Evolutionary conservation across 2,797 vertebrate species (phyloP).

Genomic region (Pagetopsis macropterus): DNA sequence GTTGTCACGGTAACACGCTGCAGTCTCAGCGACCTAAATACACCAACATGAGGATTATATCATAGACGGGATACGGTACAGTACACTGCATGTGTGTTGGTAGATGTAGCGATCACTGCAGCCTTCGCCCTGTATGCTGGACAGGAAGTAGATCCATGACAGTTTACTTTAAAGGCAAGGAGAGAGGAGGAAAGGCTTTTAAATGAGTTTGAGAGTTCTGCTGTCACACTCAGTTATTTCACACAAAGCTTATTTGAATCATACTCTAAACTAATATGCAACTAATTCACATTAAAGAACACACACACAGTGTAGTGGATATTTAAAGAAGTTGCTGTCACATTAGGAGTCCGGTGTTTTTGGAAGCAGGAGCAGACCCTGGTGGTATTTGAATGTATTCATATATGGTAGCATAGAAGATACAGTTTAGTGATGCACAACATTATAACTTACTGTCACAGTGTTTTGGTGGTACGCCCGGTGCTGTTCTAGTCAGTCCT

Average conservation of each 20-base stretch:
- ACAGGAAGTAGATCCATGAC: constrained; percentile 79
- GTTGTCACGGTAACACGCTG: constrained; percentile 66
- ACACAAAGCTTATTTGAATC: constrained; percentile 17
- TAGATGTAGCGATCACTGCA: constrained; percentile 20
- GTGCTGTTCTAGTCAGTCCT: constrained; percentile 48
- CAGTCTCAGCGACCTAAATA: constrained; percentile 68
- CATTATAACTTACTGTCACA: constrained; percentile 30
- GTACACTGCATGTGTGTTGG: not conserved
- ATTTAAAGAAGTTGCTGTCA: constrained; percentile 4
- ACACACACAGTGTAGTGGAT: not conserved
- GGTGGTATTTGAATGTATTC: constrained; percentile 64
- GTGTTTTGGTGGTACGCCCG: constrained; percentile 35
- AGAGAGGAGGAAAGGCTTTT: not conserved
- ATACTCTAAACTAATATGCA: constrained; percentile 30
- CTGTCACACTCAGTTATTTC: not conserved
- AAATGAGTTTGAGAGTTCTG: not conserved
- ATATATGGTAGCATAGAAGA: constrained; percentile 55
- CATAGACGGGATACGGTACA: constrained; percentile 15
- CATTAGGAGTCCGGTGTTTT: constrained; percentile 7
- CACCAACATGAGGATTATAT: constrained; percentile 60
- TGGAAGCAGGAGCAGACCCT: constrained; percentile 30
- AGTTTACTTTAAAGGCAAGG: constrained; percentile 62
- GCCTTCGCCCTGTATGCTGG: constrained; percentile 16
- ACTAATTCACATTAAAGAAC: not conserved
- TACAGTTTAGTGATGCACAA: constrained; percentile 41